Conservation (phyloP, 2,888 invertebrate species). For the Dugesia japonica region DNA sequence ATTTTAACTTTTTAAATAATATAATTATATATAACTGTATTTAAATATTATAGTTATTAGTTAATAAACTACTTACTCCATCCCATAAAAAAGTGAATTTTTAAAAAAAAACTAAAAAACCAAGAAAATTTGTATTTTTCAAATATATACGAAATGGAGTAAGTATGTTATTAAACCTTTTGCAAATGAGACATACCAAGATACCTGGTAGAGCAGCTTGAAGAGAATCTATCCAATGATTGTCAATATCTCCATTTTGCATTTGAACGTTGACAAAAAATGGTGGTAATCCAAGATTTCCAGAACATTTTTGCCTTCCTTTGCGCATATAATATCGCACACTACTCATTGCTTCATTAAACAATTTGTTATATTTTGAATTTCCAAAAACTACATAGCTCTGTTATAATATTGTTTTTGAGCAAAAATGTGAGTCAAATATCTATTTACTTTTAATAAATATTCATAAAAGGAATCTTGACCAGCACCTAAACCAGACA, state of each 20-base stretch:
- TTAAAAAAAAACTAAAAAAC: too few species aligned
- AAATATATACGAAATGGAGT: too few species aligned
- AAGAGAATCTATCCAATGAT: slow-evolving; percentile 56
- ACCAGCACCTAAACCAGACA: slow-evolving; percentile 55
- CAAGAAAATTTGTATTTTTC: too few species aligned
- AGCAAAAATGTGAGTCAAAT: not conserved
- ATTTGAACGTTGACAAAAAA: slow-evolving; percentile 57
- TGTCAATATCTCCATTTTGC: slow-evolving; percentile 53
- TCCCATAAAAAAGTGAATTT: too few species aligned
- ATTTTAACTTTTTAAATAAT: too few species aligned
- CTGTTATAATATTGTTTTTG: slow-evolving; percentile 38
- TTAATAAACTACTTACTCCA: too few species aligned
- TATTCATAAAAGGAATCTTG: slow-evolving; percentile 56
- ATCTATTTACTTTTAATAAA: slow-evolving; percentile 51
- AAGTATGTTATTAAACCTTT: too few species aligned
- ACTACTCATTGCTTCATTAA: slow-evolving; percentile 52
- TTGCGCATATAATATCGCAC: slow-evolving; percentile 53
- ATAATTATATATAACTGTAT: too few species aligned
- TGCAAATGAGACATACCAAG: slow-evolving; percentile 44
- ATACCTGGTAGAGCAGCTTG: slow-evolving; percentile 51
- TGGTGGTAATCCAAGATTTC: slow-evolving; percentile 53
- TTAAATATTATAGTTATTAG: too few species aligned
- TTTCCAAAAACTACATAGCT: slow-evolving; percentile 55
- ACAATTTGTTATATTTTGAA: slow-evolving; percentile 52
- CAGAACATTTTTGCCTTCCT: slow-evolving; percentile 52